Conservation (phyloP, 92 coral and sea anemone genomes). For the Zoanthus sansibaricus region DNA sequence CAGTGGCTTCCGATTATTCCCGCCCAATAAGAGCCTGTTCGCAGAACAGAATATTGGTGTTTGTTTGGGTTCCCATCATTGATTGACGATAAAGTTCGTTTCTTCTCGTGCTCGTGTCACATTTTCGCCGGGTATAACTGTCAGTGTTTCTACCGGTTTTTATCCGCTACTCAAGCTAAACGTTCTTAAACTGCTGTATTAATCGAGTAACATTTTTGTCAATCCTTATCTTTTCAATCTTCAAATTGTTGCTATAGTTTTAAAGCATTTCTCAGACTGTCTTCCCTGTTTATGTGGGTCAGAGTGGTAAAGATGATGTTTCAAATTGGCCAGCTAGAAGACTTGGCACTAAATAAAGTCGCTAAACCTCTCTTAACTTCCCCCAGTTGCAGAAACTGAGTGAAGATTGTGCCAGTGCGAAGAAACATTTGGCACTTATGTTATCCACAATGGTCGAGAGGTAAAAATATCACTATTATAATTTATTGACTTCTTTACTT, state of each 20-base stretch:
- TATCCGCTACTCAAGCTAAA: background rate
- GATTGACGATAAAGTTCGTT: too few species aligned
- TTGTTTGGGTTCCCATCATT: too few species aligned
- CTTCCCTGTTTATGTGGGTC: background rate
- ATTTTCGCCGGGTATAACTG: too few species aligned
- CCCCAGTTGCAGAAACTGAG: slow-evolving; percentile 78
- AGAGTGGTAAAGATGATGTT: too few species aligned
- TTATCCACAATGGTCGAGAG: slow-evolving; percentile 69
- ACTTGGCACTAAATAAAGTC: too few species aligned
- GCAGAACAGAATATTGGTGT: too few species aligned
- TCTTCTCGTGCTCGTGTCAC: too few species aligned
- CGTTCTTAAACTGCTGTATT: background rate
- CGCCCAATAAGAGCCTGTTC: too few species aligned
- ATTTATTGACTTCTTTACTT: too few species aligned
- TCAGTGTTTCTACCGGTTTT: background rate
- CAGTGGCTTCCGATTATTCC: too few species aligned
- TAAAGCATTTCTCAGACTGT: background rate
- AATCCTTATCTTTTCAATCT: background rate
- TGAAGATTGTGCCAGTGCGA: slow-evolving; percentile 58
- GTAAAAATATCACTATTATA: slow-evolving; percentile 20
- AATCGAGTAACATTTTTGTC: background rate
- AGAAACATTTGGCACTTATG: slow-evolving; percentile 70
- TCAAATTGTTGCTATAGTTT: background rate
- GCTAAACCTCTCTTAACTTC: background rate
- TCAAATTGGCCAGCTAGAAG: too few species aligned